These are phyloP conservation scores for Lomographa bimaculata DNA, from an alignment of 2,888 invertebrate genomes.

Conservation along the genomic window DNA sequence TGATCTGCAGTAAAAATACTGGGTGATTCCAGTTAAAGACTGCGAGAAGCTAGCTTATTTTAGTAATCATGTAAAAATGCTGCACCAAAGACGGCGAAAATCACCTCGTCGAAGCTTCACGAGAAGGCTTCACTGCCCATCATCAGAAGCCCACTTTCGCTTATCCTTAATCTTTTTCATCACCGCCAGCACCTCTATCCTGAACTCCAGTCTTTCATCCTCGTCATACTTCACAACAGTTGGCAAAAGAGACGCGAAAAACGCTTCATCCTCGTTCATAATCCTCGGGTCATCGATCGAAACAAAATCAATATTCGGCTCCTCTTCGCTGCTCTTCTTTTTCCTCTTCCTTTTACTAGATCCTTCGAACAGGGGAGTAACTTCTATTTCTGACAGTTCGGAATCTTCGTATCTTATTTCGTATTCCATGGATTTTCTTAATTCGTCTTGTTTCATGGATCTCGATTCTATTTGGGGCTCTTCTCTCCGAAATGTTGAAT, in stretches of 20 bases:
- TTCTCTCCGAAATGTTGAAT: constrained; percentile 4
- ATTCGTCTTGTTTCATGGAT: neutral
- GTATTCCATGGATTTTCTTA: neutral
- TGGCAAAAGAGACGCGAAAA: constrained; percentile 72
- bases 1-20: too few relatives aligned
- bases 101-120: too few relatives aligned
- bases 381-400: neutral
- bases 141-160: constrained; percentile 40
- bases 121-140: too few relatives aligned
- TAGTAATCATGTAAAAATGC: too few relatives aligned
- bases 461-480: neutral
- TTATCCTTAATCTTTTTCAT: constrained; percentile 69
- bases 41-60: too few relatives aligned
- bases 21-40: too few relatives aligned
- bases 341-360: constrained; percentile 14
- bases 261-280: constrained; percentile 78
- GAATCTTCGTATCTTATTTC: constrained; percentile 1
- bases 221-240: constrained; percentile 69
- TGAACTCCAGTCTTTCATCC: constrained; percentile 69
- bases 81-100: too few relatives aligned
- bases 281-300: constrained; percentile 59
- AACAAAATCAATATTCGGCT: constrained; percentile 11
- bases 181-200: constrained; percentile 65
- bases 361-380: neutral
- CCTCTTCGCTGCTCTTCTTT: constrained; percentile 4